phyloP scores from a whole-genome alignment of 2,888 invertebrate species.

The Ornithoptera priamus region DNA sequence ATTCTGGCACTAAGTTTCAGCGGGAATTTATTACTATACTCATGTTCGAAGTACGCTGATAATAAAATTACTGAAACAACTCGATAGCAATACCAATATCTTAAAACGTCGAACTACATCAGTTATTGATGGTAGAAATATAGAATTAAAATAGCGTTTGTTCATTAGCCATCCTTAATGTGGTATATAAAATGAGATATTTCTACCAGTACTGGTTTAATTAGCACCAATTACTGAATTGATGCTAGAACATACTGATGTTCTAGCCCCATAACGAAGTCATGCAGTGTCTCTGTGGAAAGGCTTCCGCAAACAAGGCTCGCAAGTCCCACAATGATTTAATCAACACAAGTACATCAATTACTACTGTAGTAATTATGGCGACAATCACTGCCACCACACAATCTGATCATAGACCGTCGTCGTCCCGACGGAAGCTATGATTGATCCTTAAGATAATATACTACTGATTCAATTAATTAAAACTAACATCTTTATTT shows the following conservation, averaged over 20 bases:
- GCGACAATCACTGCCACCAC: slow-evolving; percentile 7
- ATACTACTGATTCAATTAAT: background rate
- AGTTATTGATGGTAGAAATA: background rate
- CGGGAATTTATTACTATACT: too few relatives aligned
- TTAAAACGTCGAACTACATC: background rate
- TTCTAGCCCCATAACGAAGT: slow-evolving; percentile 2
- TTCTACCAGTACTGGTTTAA: background rate
- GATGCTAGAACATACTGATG: background rate
- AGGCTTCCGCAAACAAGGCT: slow-evolving; percentile 11
- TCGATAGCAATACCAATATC: too few relatives aligned
- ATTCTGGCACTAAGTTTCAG: too few relatives aligned
- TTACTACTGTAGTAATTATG: slow-evolving; percentile 11
- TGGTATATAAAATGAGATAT: background rate
- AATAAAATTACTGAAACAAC: too few relatives aligned
- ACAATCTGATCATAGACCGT: slow-evolving; percentile 5
- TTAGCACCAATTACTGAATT: background rate
- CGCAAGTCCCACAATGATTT: background rate
- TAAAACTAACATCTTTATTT: background rate
- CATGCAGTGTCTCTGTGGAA: background rate
- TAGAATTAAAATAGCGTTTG: background rate
- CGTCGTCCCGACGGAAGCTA: slow-evolving; percentile 8
- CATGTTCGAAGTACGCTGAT: too few relatives aligned
- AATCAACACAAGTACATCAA: slow-evolving; percentile 19
- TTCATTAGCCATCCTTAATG: background rate
- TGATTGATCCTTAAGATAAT: background rate